Percentiles rank a stretch among this genome's conserved stretches.
Evolutionary conservation across 2,113 vertebrate genomes (phyloP).

Genomic region (zebrafish (Danio rerio)): GRCz12tu NC_133197.1:24278501-24279000

Average conservation of each 20-base stretch:
- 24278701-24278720: no score
- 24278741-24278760: background rate
- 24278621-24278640: no score
- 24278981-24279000: background rate
- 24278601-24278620: no score
- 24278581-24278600: no score
- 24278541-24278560: no score
- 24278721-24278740: background rate
- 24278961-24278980: background rate
- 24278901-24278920: background rate
- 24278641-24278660: no score
- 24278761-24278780: background rate
- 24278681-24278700: no score
- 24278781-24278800: background rate
- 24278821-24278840: background rate
- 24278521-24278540: no score
- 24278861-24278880: background rate
- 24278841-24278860: conserved; percentile 1
- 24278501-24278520: no score
- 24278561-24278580: no score
- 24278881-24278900: background rate
- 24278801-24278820: background rate
- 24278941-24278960: conserved; percentile 3
- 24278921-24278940: no score
- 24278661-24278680: no score